Base-by-base conservation (phyloP, 2,797 vertebrate genomes). In the Lithobates pipiens region DNA sequence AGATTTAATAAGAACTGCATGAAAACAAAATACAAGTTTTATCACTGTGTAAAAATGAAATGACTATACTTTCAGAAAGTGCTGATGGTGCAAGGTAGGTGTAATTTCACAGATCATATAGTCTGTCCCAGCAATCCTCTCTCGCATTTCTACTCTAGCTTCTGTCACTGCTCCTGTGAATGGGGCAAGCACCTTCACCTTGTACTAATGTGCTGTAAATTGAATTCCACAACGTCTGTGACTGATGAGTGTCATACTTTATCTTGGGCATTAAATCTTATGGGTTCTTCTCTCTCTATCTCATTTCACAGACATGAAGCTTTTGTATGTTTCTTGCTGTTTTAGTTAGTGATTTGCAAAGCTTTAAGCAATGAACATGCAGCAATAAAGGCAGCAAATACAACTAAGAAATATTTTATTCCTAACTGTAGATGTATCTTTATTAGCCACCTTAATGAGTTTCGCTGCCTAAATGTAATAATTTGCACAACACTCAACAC, bases 91-190 rank as follows among this genome's bases (percentile, higher is more conserved):
- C 86, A 75, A 84, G 80, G 80, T 86, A 79, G 46, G 61, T 84
- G 81, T 79, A 83, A 87, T 87, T 87, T 87, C 86, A 87, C 86
- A 87, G 76, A 79, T 87, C 86, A 87, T 87, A 84, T 83, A 87
- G 76, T 86, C 63, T 32, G 76, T 79, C 85, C 79, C 76, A 82
- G 85, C 54, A 82, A 82, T 82, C 72, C 72, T 76, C 54, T 77
- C 42, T 25, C 68, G 79, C 76, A 46, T 83, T 50, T 86, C 69
- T 72, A 70, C 44, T 69, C 54, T 50, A 83, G 72, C 57, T 74
- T 61, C 80, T 76, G 73, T 74, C 76, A 84, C 32, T 27, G n/a
- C 71, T 16, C 57, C 73, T 54, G 44, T 71, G 73, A 79, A 76
- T 76, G 71, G 76, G 46, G 69, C 73, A n/a, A 80, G 70, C 72